A percentile compares a stretch with the other conserved stretches of the same genome.
Conservation (phyloP, 2,113 vertebrate species). For the Scomber japonicus region DNA sequence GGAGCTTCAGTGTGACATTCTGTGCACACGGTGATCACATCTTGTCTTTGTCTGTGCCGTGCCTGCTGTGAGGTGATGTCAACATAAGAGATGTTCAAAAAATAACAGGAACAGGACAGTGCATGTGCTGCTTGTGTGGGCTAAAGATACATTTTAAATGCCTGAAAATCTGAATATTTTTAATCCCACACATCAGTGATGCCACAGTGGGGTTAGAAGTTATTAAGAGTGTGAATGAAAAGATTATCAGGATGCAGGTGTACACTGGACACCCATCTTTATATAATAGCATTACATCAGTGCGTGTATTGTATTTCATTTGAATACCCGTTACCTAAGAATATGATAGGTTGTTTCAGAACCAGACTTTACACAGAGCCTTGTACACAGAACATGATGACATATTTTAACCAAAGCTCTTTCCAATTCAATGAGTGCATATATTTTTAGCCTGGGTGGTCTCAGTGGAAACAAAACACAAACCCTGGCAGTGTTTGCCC, state of each 20-base stretch:
- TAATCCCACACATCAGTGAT: background rate
- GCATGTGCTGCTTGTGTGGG: constrained; percentile 16
- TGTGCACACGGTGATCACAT: constrained; percentile 13
- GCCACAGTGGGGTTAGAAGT: background rate
- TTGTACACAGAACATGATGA: constrained; percentile 2
- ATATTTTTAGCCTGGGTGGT: constrained; percentile 8
- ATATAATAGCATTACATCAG: constrained; percentile 19
- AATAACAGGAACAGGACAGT: constrained; percentile 19
- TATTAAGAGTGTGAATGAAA: constrained; percentile 38
- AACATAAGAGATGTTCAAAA: constrained; percentile 10
- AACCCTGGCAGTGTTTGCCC: background rate
- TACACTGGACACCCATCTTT: constrained; percentile 19
- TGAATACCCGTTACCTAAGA: constrained; percentile 26
- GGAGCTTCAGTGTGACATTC: constrained; percentile 21
- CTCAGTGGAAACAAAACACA: background rate
- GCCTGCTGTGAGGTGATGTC: constrained; percentile 38
- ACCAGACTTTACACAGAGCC: background rate
- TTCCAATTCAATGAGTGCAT: constrained; percentile 23
- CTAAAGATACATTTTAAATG: constrained; percentile 31
- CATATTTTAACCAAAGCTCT: constrained; percentile 5
- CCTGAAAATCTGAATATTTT: constrained; percentile 28
- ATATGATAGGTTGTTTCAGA: constrained; percentile 6
- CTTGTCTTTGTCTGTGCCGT: constrained; percentile 18
- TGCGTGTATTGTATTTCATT: constrained; percentile 28
- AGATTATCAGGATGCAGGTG: constrained; percentile 35